Evolutionary conservation across 1,140 invertebrate species (phyloP).

Genomic region (Drosophila jambulina): DNA sequence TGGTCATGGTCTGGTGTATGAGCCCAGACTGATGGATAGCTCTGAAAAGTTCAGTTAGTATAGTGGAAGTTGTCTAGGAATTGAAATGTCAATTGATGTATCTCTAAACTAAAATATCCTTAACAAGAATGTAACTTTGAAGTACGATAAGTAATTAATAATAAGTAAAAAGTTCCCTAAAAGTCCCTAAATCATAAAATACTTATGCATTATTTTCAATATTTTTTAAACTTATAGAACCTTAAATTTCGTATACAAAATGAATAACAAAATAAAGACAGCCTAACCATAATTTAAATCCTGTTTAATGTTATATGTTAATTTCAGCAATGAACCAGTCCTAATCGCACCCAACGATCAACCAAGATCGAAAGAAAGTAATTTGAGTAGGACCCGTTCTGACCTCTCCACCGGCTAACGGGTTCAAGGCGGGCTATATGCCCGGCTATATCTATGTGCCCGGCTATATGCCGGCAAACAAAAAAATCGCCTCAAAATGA

Average conservation of each 20-base stretch:
- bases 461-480: slow-evolving; percentile 12
- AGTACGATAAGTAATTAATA: background rate
- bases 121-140: background rate
- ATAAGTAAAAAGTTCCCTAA: background rate
- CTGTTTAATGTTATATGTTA: background rate
- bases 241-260: background rate
- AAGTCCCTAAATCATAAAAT: background rate
- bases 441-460: background rate
- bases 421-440: slow-evolving; percentile 56
- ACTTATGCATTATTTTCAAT: background rate
- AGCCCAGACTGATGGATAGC: slow-evolving; percentile 28
- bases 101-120: no score
- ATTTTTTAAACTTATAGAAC: background rate
- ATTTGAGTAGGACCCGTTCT: background rate
- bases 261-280: background rate
- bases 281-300: background rate
- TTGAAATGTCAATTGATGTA: background rate
- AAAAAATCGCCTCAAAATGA: slow-evolving; percentile 50
- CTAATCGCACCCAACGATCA: slow-evolving; percentile 4
- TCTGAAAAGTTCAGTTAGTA: no score
- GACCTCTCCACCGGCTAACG: slow-evolving; percentile 4
- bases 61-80: background rate
- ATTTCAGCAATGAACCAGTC: background rate
- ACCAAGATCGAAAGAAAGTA: slow-evolving; percentile 14
- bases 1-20: slow-evolving; percentile 40